Evolutionary conservation across 2,797 vertebrate genomes (phyloP), one percentile per base, ranked within the genome.

Genomic region (Strix occidentalis): DNA sequence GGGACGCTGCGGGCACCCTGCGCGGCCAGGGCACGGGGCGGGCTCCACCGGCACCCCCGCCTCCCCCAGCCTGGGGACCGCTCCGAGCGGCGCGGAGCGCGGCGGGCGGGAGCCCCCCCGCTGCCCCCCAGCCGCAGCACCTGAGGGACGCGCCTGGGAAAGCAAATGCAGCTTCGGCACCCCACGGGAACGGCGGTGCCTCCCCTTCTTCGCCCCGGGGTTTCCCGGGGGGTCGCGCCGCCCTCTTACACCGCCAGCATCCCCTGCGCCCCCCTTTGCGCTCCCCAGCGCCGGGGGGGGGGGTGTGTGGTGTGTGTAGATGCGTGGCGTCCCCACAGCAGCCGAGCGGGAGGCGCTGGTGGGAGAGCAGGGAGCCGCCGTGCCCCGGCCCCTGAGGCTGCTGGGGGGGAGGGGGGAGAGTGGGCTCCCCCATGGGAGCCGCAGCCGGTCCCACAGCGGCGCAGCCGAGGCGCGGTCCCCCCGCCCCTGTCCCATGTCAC

Each of bases 371-470:
- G n/a, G 45, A 21, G 57, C 3, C 13, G 35, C 29, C 6, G 16
- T 37, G 28, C 6, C 56, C 43, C 43, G 21, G 29, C 9, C 39
- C 39, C 16, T 7, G 74, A 33, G 45, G 29, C 45, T 50, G 53
- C 70, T 14, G 41, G 2, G 8, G 2, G 2, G 5, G 5, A 4
- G 8, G 43, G 35, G 17, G 33, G 24, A 7, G 11, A 41, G 39
- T 13, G 43, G 7, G 16, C 41, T 15, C 41, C 13, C 24, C 24
- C 84, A 46, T 0, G 18, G 17, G 1, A 43, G 11, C 41, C 64
- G 6, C 29, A 58, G 71, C 10, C 12, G 4, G 29, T 72, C 23
- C 35, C 43, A 16, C 41, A 39, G 53, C 84, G 24, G 64, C 24
- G 17, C 72, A 54, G 84, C 18, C 33, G 26, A 64, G 23, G 13